These are phyloP conservation scores for Hestina assimilis DNA, from an alignment of 1,140 invertebrate species.

Conservation along the genomic window DNA sequence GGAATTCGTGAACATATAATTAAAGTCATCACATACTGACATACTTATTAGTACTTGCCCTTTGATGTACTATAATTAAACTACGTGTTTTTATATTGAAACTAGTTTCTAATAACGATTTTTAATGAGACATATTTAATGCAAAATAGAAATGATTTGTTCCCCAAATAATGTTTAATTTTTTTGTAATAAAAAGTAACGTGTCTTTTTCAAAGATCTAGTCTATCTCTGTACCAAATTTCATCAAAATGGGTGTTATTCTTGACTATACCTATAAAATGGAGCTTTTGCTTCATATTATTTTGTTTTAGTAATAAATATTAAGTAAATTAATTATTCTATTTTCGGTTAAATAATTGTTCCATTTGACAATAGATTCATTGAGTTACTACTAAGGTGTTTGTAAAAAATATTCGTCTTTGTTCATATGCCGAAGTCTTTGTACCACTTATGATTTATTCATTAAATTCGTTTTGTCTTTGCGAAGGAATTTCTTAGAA, in stretches of 20 bases:
- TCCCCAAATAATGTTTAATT: too few species aligned
- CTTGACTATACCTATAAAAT: too few species aligned
- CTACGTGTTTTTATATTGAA: too few species aligned
- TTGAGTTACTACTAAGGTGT: slow-evolving; percentile 10
- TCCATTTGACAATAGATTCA: slow-evolving; percentile 6
- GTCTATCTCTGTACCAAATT: too few species aligned
- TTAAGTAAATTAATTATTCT: background rate
- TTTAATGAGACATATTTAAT: too few species aligned
- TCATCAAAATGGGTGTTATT: too few species aligned
- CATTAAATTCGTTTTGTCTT: slow-evolving; percentile 17
- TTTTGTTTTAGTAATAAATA: background rate
- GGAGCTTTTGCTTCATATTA: too few species aligned
- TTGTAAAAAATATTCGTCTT: slow-evolving; percentile 2
- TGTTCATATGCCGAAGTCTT: too few species aligned
- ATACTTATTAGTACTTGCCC: slow-evolving; percentile 22
- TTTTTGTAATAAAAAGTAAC: too few species aligned
- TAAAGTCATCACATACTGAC: slow-evolving; percentile 34
- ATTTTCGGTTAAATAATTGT: slow-evolving; percentile 7
- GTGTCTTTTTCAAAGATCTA: too few species aligned
- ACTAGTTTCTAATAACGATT: too few species aligned
- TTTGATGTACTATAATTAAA: slow-evolving; percentile 4
- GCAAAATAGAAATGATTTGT: too few species aligned
- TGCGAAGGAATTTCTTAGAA: slow-evolving; percentile 22
- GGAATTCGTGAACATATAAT: slow-evolving; percentile 54
- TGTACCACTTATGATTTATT: slow-evolving; percentile 21